Evolutionary conservation across 2,113 vertebrate species (phyloP), one percentile per base, ranked within the genome.

Genomic region (Ctenomys sociabilis): DNA sequence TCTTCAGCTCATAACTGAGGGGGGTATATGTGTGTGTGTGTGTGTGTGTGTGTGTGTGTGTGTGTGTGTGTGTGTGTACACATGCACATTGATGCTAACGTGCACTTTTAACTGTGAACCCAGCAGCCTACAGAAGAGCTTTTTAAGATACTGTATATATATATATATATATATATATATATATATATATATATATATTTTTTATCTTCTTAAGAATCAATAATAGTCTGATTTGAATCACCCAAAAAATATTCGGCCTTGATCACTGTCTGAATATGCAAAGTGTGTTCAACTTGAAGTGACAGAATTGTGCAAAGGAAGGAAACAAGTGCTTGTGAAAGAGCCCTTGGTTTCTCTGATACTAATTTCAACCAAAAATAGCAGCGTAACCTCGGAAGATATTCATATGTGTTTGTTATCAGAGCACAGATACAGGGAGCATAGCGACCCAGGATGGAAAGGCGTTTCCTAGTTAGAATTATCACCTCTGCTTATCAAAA

Each of bases 301-400:
- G 49, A 52, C 30, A 92, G 37, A 89, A 89, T 26, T 73, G 52
- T 57, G 21, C 14, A 26, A 19, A 92, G 49, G 7, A 68, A 78
- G 90, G 30, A 40, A 92, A 59, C 43, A 81, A 80, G 64, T 63
- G 30, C 54, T 28, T 84, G 5, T 78, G 94, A 57, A 91, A 70
- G 90, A 87, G 45, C 32, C 11, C 59, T 70, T 97, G 93, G 90
- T 95, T 90, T 96, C 61, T 68, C 37, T 95, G 93, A 95, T 83
- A 89, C 85, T 89, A 63, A 96, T 95, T 94, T 45, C 84, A 89
- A 91, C 83, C 81, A 54, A 81, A 96, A 97, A 93, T 93, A 96
- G 49, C 82, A 73, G 1, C 61, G 32, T 73, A 83, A 78, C 73
- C 30, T 90, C 85, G 37, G 88, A 54, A 80, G 80, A 35, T 88